Conservation (phyloP, 2,797 vertebrate species). For the Octomys mimax region DNA sequence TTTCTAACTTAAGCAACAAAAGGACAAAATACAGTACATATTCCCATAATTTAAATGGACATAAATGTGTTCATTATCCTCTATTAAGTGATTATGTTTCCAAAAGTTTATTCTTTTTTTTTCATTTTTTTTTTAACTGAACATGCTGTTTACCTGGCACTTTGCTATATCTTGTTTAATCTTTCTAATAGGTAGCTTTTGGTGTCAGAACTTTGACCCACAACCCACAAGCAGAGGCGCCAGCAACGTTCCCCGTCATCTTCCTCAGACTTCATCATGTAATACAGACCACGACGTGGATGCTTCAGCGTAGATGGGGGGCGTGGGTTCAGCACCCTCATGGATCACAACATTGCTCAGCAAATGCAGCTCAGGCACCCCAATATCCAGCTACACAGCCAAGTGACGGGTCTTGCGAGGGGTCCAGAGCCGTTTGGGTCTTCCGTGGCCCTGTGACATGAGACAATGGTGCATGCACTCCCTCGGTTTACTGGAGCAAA, state of each 20-base stretch:
- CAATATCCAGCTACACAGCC: neutral
- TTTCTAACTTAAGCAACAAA: constrained; percentile 40
- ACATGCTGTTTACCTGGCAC: neutral
- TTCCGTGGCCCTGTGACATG: neutral
- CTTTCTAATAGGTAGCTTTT: neutral
- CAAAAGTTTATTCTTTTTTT: neutral
- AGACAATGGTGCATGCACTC: neutral
- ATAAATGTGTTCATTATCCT: neutral
- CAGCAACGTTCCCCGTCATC: neutral
- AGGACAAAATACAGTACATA: neutral
- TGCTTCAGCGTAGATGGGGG: neutral
- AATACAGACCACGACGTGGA: neutral
- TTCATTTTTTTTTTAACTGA: neutral
- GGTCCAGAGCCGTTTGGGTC: neutral
- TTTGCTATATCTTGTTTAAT: neutral
- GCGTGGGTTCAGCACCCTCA: neutral
- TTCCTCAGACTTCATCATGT: constrained; percentile 6
- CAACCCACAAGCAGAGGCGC: neutral
- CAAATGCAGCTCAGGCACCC: neutral
- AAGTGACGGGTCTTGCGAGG: no score
- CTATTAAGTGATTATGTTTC: neutral
- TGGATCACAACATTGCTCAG: neutral
- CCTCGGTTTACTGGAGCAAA: neutral
- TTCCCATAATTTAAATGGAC: neutral
- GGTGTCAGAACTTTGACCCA: neutral